Conservation (phyloP, 2,888 invertebrate genomes). For the Meganola albula region DNA sequence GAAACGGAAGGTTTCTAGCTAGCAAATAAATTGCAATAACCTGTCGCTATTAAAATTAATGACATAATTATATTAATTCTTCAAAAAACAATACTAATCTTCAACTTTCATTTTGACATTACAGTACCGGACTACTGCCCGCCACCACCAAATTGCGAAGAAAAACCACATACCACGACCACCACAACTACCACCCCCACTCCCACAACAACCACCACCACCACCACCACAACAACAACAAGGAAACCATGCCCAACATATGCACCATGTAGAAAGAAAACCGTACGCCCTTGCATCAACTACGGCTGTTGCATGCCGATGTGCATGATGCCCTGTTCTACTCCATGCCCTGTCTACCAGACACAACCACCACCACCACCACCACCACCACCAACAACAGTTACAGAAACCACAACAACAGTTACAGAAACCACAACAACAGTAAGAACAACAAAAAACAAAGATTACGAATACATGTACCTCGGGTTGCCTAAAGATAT, state of each 20-base stretch:
- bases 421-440: background rate
- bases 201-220: conserved; percentile 10
- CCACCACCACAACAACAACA: conserved; percentile 13
- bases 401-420: background rate
- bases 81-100: too few relatives aligned
- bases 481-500: background rate
- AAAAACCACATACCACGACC: conserved; percentile 17
- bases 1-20: too few relatives aligned
- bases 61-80: too few relatives aligned
- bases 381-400: background rate
- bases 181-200: background rate
- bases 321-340: conserved; percentile 9
- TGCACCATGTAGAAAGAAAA: conserved; percentile 15
- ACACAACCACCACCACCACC: background rate
- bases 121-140: too few relatives aligned
- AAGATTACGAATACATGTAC: background rate
- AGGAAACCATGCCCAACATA: conserved; percentile 22
- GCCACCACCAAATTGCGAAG: background rate
- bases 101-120: too few relatives aligned
- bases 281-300: background rate
- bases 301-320: conserved; percentile 6
- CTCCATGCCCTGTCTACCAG: conserved; percentile 9
- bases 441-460: background rate
- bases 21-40: too few relatives aligned
- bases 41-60: too few relatives aligned